Evolutionary conservation across 2,888 invertebrate species (phyloP).

Genomic region (Coecobrya sp.): DNA sequence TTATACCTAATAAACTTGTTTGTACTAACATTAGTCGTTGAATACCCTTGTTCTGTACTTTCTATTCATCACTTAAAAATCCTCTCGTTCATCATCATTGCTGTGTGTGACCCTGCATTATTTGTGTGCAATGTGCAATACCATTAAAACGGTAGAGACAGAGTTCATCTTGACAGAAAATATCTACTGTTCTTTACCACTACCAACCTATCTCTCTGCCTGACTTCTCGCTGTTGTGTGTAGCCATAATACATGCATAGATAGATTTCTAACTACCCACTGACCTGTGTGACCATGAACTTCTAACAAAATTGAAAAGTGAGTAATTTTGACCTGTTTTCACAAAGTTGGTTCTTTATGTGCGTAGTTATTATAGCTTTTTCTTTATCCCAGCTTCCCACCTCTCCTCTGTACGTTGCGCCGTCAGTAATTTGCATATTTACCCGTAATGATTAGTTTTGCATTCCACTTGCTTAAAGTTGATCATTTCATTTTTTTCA

Average conservation of each 20-base stretch:
- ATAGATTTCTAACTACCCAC: background rate
- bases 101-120: background rate
- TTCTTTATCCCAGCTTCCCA: too few species aligned
- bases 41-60: too few species aligned
- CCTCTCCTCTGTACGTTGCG: too few species aligned
- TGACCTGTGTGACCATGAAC: background rate
- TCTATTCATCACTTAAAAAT: background rate
- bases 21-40: background rate
- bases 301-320: conserved; percentile 1
- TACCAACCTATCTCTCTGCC: background rate
- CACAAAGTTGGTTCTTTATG: too few species aligned
- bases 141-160: background rate
- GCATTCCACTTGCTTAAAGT: background rate
- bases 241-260: background rate
- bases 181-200: conserved; percentile 28
- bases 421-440: too few species aligned
- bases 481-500: conserved; percentile 64
- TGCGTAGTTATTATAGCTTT: too few species aligned
- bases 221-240: conserved; percentile 12
- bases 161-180: conserved; percentile 67
- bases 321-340: background rate
- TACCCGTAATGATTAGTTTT: background rate
- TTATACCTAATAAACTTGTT: background rate
- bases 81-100: too few species aligned
- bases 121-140: too few species aligned